phyloP scores from a whole-genome alignment of 1,140 invertebrate species.

The Meloidogyne chitwoodi region DNA sequence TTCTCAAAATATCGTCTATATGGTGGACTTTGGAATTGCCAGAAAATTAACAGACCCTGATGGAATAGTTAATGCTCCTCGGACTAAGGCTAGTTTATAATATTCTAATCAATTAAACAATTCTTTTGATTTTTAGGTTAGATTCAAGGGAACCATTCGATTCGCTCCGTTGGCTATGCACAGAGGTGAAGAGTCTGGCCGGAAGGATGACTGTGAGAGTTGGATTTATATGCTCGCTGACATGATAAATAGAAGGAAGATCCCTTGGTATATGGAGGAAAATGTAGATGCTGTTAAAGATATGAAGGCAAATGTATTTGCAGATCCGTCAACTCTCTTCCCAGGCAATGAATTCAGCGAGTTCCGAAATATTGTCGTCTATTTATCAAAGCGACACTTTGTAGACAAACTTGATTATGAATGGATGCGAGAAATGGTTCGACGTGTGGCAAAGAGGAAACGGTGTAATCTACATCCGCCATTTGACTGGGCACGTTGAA shows the following conservation, averaged over 20 bases:
- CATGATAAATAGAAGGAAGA: constrained; percentile 24
- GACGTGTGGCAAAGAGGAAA: constrained; percentile 15
- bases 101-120: not conserved
- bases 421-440: constrained; percentile 42
- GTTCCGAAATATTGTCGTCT: constrained; percentile 29
- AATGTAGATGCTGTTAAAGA: not conserved
- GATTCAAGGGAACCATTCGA: constrained; percentile 45
- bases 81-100: constrained; percentile 12
- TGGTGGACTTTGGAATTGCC: constrained; percentile 35
- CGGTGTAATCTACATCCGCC: constrained; percentile 12
- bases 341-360: constrained; percentile 5
- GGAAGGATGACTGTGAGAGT: constrained; percentile 45
- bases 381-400: constrained; percentile 34
- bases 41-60: constrained; percentile 19
- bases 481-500: constrained; percentile 19
- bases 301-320: constrained; percentile 5
- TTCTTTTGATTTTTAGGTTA: constrained; percentile 7
- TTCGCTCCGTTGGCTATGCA: constrained; percentile 41
- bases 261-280: constrained; percentile 20
- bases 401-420: constrained; percentile 41
- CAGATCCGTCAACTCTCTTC: not conserved
- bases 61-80: constrained; percentile 14
- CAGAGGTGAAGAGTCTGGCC: constrained; percentile 28
- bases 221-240: constrained; percentile 48
- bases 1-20: not conserved